Evolutionary conservation across 2,888 invertebrate genomes (phyloP), one percentile per base, ranked within the genome.

Genomic region (Platycnemis pennipes): DNA sequence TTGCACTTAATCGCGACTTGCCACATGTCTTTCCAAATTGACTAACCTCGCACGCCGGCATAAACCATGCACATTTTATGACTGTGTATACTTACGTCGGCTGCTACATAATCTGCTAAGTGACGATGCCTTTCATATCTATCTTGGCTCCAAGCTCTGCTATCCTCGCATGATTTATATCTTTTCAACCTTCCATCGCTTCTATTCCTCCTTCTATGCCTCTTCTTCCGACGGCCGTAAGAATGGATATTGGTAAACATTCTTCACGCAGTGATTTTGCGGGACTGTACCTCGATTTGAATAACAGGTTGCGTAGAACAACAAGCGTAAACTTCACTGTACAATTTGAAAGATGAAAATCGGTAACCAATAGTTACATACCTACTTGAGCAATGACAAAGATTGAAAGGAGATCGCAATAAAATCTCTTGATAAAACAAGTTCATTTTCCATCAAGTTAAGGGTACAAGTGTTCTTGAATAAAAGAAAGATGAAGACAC

Each of bases 111-210:
- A 87, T 87, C 87, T 13, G 46, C 13, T 19, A 87, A 13, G n/a
- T 87, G 46, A 46, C 46, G 44, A 42, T 87, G 87, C 46, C 87
- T 22, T 87, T 87, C 87, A 8, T 46, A 87, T 87, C 87, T 87
- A 46, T 87, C 87, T 45, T 87, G 87, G 87, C 87, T 87, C 87
- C 87, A 87, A 26, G 87, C 87, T 87, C 44, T 87, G 87, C 87
- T 46, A 87, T 87, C 87, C 87, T 44, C 87, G 22, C 87, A 87
- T 8, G 87, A 87, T 46, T 22, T 45, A n/a, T 87, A 87, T 87
- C 87, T 45, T 45, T 87, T 87, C 46, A 87, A n/a, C 8, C 87
- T 22, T 87, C 87, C 87, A n/a, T 87, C 87, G n/a, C 87, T 87
- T 87, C 87, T 87, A 44, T 87, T 87, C 26, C 87, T 87, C 19